Evolutionary conservation across 2,113 vertebrate species (phyloP), one percentile per base, ranked within the genome.

Genomic region (Equus quagga): DNA sequence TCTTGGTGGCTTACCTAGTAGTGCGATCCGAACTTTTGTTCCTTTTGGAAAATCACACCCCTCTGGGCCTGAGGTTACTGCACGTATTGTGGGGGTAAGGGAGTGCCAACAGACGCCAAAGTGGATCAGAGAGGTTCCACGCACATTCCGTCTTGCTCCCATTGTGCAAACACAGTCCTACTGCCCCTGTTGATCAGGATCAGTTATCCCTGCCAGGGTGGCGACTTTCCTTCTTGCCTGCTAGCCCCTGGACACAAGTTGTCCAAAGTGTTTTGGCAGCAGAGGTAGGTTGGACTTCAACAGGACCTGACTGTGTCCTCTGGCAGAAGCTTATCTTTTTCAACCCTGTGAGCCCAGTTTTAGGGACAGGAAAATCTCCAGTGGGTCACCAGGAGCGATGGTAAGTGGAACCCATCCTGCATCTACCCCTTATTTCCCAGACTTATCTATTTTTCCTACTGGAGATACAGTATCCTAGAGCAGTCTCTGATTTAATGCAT

Each of bases 321-420:
- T 49, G n/a, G 8, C n/a, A 91, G 46, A 46, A 89, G 19, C 10
- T 58, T 72, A 64, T 58, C 19, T 26, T 90, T 24, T 78, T 14
- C 23, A 92, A 60, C 33, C 1, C 28, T 49, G 44, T 58, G 19
- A 94, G 33, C 6, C 24, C 26, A 76, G 28, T 62, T 62, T 46
- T 17, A 92, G 46, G n/a, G 62, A 64, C 7, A 75, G 17, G 58
- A 72, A 73, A 93, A 75, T 70, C n/a, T 56, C 76, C 58, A 88
- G 31, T 5, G 23, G 41, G 19, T n/a, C 67, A 17, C 21, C 49
- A 24, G 80, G 18, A 92, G 23, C 56, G 28, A 70, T 10, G 9
- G 44, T 46, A 67, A 44, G 6, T 19, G 28, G 24, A 87, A 54
- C 4, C 10, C 24, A 2, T 51, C 65, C 64, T 70, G 36, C 15